A percentile compares a stretch with the other conserved stretches of the same genome.
Evolutionary conservation across 2,113 vertebrate genomes (phyloP).

Genomic region (Callipepla squamata): DNA sequence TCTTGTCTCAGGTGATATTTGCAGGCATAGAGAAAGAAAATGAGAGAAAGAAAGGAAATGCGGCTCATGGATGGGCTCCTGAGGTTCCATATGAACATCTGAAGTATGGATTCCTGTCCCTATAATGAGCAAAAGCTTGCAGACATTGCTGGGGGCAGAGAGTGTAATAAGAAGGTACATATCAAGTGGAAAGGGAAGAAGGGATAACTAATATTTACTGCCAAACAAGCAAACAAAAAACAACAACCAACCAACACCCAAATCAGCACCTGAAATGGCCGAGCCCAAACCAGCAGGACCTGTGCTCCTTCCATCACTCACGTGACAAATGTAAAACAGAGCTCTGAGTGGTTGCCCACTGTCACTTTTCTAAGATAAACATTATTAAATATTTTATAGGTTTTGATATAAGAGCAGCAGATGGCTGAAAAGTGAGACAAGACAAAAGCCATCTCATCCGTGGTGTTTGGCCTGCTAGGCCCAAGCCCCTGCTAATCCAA

Average conservation of each 20-base stretch:
- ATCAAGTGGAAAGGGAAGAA: background rate
- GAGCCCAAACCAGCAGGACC: background rate
- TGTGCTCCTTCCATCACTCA: background rate
- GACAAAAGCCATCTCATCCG: background rate
- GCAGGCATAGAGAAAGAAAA: background rate
- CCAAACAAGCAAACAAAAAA: background rate
- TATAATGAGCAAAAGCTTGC: background rate
- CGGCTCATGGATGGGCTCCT: background rate
- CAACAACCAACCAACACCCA: background rate
- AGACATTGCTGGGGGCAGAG: background rate
- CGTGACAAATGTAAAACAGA: background rate
- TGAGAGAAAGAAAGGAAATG: accelerated
- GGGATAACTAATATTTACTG: background rate
- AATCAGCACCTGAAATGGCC: background rate
- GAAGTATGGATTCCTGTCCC: background rate
- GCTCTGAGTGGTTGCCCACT: background rate
- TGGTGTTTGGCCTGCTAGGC: background rate
- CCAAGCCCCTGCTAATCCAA: background rate
- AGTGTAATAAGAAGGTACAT: background rate
- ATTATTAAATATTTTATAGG: background rate
- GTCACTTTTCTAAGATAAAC: background rate
- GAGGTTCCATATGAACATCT: background rate
- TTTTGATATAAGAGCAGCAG: background rate
- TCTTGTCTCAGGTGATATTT: background rate
- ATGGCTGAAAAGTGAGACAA: background rate